Percentiles rank a stretch among this genome's conserved stretches.
These are phyloP conservation scores for Oncorhynchus masou DNA, from an alignment of 2,113 vertebrate species.

Conservation along the genomic window DNA sequence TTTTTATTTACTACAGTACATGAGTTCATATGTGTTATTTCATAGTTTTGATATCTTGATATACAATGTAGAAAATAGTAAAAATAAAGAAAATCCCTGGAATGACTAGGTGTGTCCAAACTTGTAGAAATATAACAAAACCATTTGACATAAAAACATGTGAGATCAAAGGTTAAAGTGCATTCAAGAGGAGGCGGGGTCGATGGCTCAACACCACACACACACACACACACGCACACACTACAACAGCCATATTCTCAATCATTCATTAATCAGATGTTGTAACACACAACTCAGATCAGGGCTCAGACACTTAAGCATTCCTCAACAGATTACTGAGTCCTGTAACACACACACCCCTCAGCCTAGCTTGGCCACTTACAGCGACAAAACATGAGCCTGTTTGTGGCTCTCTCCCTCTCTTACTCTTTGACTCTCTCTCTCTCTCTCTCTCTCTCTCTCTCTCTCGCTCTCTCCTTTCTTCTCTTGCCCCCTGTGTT, in stretches of 20 bases:
- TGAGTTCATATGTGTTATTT: too few species aligned
- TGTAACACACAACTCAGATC: not conserved
- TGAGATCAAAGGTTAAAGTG: conserved; percentile 5
- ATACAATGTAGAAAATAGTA: too few species aligned
- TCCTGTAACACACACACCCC: conserved; percentile 15
- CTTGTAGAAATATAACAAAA: too few species aligned
- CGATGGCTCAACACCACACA: not conserved
- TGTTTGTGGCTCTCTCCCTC: conserved; percentile 32
- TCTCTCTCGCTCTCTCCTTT: conserved; percentile 27
- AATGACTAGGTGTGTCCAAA: too few species aligned
- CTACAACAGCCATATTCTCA: not conserved
- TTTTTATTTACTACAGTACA: too few species aligned
- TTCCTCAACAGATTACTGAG: conserved; percentile 74
- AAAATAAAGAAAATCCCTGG: too few species aligned
- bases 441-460: conserved; percentile 3
- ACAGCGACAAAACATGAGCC: conserved; percentile 43
- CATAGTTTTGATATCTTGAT: too few species aligned
- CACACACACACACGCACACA: too few species aligned
- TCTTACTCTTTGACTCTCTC: conserved; percentile 13
- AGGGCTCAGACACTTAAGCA: conserved; percentile 26
- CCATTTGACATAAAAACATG: too few species aligned
- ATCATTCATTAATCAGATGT: conserved; percentile 1
- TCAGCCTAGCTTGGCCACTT: conserved; percentile 27
- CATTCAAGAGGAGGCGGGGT: not conserved
- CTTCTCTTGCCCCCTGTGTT: not conserved